phyloP scores from a whole-genome alignment of 2,797 vertebrate genomes.

The Lepidocolaptes lacrymiger region DNA sequence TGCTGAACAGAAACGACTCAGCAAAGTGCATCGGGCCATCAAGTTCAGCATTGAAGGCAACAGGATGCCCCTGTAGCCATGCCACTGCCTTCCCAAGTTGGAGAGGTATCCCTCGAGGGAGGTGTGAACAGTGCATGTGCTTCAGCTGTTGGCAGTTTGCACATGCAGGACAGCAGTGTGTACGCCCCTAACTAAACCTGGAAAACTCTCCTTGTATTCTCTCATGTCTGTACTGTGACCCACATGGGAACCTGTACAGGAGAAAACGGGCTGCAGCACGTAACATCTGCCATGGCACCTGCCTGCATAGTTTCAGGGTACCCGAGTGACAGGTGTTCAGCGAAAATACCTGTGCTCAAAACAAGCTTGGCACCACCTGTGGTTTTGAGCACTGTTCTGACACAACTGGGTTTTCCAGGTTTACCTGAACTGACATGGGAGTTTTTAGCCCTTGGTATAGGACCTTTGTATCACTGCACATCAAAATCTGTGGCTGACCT shows the following conservation, averaged over 20 bases:
- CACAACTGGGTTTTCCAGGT: neutral
- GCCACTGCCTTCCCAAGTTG: conserved; percentile 67
- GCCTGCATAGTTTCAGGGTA: neutral
- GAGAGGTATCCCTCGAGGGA: conserved; percentile 78
- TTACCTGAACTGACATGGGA: neutral
- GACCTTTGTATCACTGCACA: neutral
- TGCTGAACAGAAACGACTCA: conserved; percentile 88
- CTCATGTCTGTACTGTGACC: conserved; percentile 18
- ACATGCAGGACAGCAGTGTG: conserved; percentile 46
- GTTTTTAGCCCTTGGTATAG: neutral
- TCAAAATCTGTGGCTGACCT: neutral
- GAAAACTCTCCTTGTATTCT: conserved; percentile 14
- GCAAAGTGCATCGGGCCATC: conserved; percentile 87
- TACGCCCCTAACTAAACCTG: conserved; percentile 37
- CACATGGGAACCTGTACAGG: conserved; percentile 32
- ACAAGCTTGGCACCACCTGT: neutral
- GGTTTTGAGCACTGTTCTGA: neutral
- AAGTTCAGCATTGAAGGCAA: conserved; percentile 98
- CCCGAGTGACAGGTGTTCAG: neutral
- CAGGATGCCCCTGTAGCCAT: conserved; percentile 90
- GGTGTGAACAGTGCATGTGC: conserved; percentile 78
- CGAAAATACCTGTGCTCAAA: neutral
- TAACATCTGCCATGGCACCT: neutral
- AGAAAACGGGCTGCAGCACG: neutral
- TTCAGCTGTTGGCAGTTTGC: conserved; percentile 59